phyloP scores from a whole-genome alignment of 2,113 vertebrate species.

The Raja brachyura region DNA sequence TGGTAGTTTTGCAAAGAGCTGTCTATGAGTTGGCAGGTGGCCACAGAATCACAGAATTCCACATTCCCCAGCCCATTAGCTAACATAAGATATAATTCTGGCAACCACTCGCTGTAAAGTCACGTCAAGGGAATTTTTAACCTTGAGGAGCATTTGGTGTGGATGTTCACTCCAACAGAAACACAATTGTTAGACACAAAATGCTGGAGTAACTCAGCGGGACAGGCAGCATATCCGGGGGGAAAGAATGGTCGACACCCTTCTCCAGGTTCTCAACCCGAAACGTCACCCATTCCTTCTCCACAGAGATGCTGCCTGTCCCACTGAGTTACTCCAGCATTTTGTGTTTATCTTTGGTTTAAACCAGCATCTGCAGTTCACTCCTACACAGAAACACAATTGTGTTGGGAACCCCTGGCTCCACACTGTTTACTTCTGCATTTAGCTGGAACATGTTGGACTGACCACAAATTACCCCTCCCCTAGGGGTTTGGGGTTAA shows the following conservation, averaged over 20 bases:
- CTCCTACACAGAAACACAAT: background rate
- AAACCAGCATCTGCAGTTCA: too few species aligned
- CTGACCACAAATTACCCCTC: background rate
- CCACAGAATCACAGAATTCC: background rate
- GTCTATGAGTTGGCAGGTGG: background rate
- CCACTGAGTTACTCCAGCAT: too few species aligned
- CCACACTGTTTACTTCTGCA: background rate
- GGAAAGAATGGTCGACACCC: too few species aligned
- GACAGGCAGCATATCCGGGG: too few species aligned
- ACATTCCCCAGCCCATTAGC: background rate
- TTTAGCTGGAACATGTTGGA: background rate
- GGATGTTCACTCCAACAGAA: background rate
- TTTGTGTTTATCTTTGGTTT: too few species aligned
- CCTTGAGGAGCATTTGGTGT: background rate
- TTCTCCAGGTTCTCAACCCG: too few species aligned
- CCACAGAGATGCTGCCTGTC: too few species aligned
- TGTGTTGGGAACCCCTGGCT: background rate
- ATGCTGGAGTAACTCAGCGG: too few species aligned
- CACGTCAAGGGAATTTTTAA: background rate
- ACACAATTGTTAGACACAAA: too few species aligned
- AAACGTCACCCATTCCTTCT: too few species aligned
- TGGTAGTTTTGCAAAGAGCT: constrained; percentile 14
- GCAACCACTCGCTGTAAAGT: background rate
- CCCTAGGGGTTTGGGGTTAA: background rate
- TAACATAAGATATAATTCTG: background rate